These are phyloP conservation scores for Gulo gulo DNA, from an alignment of 2,113 vertebrate genomes.

Conservation along the genomic window DNA sequence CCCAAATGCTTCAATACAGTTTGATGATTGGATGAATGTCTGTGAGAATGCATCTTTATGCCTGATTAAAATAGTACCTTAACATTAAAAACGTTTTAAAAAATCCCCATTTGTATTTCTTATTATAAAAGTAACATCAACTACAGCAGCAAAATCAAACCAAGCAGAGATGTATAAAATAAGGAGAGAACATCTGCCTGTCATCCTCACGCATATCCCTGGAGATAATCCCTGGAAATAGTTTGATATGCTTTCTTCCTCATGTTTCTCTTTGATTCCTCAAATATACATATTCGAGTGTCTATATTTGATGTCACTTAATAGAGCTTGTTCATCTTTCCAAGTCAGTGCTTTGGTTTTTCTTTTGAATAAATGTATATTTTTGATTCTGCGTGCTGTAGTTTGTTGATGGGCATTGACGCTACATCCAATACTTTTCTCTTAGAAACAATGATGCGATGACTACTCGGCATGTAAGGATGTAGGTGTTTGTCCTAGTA, in stretches of 20 bases:
- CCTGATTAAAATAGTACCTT: not conserved
- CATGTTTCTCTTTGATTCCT: not conserved
- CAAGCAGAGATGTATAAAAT: conserved; percentile 3
- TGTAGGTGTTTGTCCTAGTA: not conserved
- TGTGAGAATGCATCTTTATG: not conserved
- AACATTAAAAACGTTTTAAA: not conserved
- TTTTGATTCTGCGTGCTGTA: not conserved
- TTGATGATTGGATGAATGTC: not conserved
- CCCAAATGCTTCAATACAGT: not conserved
- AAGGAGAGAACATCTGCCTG: not conserved
- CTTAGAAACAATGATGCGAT: not conserved
- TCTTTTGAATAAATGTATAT: not conserved
- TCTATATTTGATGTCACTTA: not conserved
- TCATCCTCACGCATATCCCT: not conserved
- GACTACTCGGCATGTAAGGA: not conserved
- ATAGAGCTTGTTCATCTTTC: not conserved
- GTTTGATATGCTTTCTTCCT: not conserved
- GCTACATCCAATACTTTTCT: not conserved
- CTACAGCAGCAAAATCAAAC: not conserved
- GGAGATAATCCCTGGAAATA: not conserved
- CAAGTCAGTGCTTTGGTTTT: not conserved
- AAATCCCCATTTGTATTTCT: not conserved
- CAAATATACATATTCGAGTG: not conserved
- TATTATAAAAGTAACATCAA: not conserved
- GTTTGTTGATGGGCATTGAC: not conserved